A percentile compares a stretch with the other conserved stretches of the same genome.
These are phyloP conservation scores for Thalassarche chlororhynchos DNA, from an alignment of 2,113 vertebrate genomes.

Conservation along the genomic window DNA sequence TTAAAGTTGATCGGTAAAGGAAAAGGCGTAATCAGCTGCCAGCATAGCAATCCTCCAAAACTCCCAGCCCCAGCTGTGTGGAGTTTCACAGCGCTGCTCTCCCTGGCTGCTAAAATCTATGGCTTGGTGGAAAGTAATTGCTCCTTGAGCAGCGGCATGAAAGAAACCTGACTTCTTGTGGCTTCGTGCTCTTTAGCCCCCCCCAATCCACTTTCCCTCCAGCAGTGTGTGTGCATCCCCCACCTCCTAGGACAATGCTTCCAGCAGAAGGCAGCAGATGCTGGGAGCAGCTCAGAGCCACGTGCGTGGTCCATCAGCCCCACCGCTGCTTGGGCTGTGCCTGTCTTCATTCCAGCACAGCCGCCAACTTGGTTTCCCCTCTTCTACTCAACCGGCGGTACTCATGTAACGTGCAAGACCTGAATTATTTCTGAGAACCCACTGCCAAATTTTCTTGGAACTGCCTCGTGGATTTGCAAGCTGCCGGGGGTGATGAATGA, in stretches of 20 bases:
- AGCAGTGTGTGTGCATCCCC: not conserved
- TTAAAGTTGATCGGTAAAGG: not conserved
- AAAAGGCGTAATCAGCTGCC: not conserved
- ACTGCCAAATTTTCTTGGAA: not conserved
- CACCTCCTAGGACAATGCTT: rapidly evolving
- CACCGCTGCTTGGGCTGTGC: not conserved
- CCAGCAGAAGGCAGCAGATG: not conserved
- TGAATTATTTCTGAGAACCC: not conserved
- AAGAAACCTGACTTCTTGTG: not conserved
- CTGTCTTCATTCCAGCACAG: not conserved
- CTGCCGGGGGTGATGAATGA: not conserved
- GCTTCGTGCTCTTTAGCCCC: not conserved
- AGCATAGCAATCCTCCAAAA: not conserved
- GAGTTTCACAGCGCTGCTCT: not conserved
- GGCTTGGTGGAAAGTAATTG: not conserved
- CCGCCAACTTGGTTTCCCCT: not conserved
- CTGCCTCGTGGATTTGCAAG: not conserved
- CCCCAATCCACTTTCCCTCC: not conserved
- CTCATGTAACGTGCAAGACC: rapidly evolving
- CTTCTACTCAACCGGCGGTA: not conserved
- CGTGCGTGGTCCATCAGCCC: not conserved
- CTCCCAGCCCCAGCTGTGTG: not conserved
- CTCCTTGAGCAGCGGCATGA: not conserved
- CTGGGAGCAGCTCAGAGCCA: not conserved
- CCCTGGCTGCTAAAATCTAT: not conserved